Conservation (phyloP, 2,113 vertebrate species). For the Microcebus ravelobensis region DNA sequence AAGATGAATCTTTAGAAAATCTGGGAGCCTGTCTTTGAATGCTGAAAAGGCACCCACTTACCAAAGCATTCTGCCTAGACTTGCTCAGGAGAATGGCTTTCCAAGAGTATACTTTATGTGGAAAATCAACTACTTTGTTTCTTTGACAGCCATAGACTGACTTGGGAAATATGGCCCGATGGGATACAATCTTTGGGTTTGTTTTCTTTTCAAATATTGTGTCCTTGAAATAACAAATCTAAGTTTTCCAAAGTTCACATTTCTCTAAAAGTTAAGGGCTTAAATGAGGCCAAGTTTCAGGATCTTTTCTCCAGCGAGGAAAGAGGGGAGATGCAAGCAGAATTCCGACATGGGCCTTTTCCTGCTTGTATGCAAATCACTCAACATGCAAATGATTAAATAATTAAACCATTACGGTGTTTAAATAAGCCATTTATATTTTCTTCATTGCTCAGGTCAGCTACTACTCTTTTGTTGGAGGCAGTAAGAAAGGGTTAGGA, state of each 20-base stretch:
- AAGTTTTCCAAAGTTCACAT: slow-evolving; percentile 51
- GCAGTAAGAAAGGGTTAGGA: background rate
- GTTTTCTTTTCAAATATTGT: slow-evolving; percentile 66
- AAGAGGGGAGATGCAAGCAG: background rate
- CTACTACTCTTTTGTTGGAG: slow-evolving; percentile 49
- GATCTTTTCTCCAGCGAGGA: slow-evolving; percentile 32
- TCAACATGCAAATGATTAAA: slow-evolving; percentile 75
- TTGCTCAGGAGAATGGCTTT: background rate
- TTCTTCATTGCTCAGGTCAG: slow-evolving; percentile 40
- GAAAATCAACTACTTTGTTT: background rate
- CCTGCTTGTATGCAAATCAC: slow-evolving; percentile 79
- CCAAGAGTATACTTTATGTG: background rate
- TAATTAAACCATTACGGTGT: slow-evolving; percentile 71
- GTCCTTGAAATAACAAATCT: slow-evolving; percentile 64
- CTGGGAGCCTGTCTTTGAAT: background rate
- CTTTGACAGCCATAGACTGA: background rate
- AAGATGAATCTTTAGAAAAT: background rate
- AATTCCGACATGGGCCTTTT: slow-evolving; percentile 72
- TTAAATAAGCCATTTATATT: slow-evolving; percentile 73
- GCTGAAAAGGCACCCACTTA: background rate
- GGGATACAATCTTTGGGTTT: background rate
- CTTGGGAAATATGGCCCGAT: background rate
- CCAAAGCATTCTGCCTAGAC: background rate
- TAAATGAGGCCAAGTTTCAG: background rate
- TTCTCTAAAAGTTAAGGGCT: slow-evolving; percentile 38